These are phyloP conservation scores for Nematostella vectensis DNA, from an alignment of 92 coral and sea anemone genomes.

Conservation along the genomic window DNA sequence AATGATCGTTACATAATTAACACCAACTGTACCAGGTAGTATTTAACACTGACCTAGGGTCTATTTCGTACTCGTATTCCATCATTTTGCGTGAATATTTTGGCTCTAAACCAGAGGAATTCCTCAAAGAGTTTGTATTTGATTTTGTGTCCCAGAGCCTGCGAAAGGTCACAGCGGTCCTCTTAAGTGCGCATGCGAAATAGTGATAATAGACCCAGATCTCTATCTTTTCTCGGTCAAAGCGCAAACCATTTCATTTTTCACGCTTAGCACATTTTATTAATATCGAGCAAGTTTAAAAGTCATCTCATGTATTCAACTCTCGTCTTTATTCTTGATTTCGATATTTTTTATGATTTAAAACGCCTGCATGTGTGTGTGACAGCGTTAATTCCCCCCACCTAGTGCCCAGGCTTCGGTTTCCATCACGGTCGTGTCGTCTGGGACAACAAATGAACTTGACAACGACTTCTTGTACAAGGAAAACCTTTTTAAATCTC, in stretches of 20 bases:
- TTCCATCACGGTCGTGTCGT: slow-evolving; percentile 42
- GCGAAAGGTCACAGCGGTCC: slow-evolving; percentile 6
- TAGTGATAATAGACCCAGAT: too few relatives aligned
- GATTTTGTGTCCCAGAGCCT: slow-evolving; percentile 15
- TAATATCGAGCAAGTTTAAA: too few relatives aligned
- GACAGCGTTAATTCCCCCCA: too few relatives aligned
- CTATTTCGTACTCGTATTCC: slow-evolving; percentile 97
- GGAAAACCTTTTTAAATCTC: neutral
- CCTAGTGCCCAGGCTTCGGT: slow-evolving; percentile 28
- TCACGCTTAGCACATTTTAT: too few relatives aligned
- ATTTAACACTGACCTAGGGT: slow-evolving; percentile 64
- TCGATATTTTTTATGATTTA: too few relatives aligned
- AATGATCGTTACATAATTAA: neutral
- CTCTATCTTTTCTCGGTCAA: too few relatives aligned
- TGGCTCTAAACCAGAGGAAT: too few relatives aligned
- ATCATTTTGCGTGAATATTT: slow-evolving; percentile 49
- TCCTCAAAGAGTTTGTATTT: too few relatives aligned
- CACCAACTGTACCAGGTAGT: neutral
- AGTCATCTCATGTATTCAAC: too few relatives aligned
- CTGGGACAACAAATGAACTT: slow-evolving; percentile 67
- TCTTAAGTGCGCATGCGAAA: neutral
- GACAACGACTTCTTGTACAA: slow-evolving; percentile 3
- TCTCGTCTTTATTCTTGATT: too few relatives aligned
- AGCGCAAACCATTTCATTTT: too few relatives aligned
- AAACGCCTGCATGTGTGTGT: too few relatives aligned